phyloP scores from a whole-genome alignment of 2,797 vertebrate genomes.

The Sebastiscus albofasciatus region DNA sequence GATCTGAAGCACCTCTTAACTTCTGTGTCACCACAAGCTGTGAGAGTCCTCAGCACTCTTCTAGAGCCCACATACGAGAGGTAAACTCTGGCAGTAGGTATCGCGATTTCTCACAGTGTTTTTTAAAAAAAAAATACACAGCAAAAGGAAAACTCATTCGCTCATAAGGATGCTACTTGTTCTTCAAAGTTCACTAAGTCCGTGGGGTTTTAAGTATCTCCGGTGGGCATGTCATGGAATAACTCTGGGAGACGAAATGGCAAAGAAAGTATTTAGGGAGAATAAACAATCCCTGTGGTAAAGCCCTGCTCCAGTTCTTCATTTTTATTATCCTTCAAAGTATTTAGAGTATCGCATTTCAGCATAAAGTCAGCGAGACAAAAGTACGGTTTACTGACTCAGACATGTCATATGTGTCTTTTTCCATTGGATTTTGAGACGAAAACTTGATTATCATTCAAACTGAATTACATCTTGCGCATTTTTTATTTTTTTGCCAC shows the following conservation, averaged over 20 bases:
- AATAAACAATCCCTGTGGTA: slow-evolving; percentile 55
- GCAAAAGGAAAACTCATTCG: slow-evolving; percentile 5
- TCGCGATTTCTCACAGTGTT: neutral
- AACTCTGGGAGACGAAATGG: slow-evolving; percentile 35
- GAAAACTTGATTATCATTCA: neutral
- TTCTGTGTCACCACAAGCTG: slow-evolving; percentile 59
- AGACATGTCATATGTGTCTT: neutral
- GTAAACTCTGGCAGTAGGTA: neutral
- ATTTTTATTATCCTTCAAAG: slow-evolving; percentile 57
- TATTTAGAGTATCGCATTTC: slow-evolving; percentile 39
- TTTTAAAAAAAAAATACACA: slow-evolving; percentile 2
- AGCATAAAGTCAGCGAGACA: slow-evolving; percentile 26
- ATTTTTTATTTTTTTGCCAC: too few species aligned
- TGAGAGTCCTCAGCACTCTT: slow-evolving; percentile 27
- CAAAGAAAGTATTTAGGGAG: slow-evolving; percentile 47
- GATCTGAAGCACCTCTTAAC: slow-evolving; percentile 68
- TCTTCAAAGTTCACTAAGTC: slow-evolving; percentile 43
- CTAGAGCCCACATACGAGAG: slow-evolving; percentile 10
- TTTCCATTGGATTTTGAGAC: neutral
- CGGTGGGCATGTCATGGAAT: slow-evolving; percentile 40
- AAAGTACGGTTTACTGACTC: neutral
- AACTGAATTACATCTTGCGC: neutral
- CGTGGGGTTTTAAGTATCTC: slow-evolving; percentile 26
- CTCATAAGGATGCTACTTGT: neutral
- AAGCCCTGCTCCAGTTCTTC: slow-evolving; percentile 37